Evolutionary conservation across 1,140 invertebrate genomes (phyloP).

Genomic region (Platyscapa corneri): DNA sequence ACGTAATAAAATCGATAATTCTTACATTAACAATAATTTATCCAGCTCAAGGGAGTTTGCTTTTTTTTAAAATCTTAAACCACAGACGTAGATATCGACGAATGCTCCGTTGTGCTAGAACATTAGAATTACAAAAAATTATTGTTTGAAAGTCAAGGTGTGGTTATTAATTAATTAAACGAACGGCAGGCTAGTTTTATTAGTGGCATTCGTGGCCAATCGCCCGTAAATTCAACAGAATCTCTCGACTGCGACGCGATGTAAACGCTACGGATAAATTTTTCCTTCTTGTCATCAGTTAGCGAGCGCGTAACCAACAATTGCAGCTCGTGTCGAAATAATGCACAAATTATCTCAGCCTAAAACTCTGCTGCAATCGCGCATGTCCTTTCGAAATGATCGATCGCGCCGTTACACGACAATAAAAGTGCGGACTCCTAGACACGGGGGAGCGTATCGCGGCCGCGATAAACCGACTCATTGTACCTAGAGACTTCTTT

Average conservation of each 20-base stretch:
- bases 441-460: neutral
- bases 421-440: neutral
- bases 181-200: neutral
- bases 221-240: neutral
- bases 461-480: neutral
- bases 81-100: no score
- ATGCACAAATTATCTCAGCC: neutral
- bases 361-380: neutral
- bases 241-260: neutral
- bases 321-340: neutral
- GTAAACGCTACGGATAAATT: neutral
- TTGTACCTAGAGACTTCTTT: neutral
- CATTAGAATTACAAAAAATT: neutral
- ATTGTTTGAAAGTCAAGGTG: neutral
- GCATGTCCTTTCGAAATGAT: neutral
- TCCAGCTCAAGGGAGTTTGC: no score
- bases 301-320: neutral
- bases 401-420: neutral
- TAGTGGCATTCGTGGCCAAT: neutral
- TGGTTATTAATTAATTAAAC: neutral
- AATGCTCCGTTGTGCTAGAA: neutral
- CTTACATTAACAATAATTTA: no score
- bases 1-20: no score
- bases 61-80: no score
- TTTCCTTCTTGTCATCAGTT: neutral